Base-by-base conservation (phyloP, 2,888 invertebrate genomes). In the Sarcophaga carnaria region DNA sequence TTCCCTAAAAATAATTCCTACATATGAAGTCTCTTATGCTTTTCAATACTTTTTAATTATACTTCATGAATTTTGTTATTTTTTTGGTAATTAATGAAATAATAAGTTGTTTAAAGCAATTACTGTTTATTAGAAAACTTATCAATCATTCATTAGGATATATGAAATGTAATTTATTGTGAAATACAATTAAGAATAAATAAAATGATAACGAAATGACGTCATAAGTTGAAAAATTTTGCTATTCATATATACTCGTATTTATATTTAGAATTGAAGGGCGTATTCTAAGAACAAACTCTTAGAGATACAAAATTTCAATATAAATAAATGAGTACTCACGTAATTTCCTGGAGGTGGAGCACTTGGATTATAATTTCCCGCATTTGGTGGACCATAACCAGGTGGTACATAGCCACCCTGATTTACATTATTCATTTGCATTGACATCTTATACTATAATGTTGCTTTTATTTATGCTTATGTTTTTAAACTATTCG, bases 331-430 rank as follows among this genome's bases (percentile, higher is more conserved):
- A 54, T n/a, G 20, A 8, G 8, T 17, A 91, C 92, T 92, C 88
- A 92, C 92, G 88, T 91, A 92, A 83, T 89, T 89, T 11, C 83
- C 80, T 17, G 91, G 89, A 64, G 89, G 90, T 25, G 89, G 88
- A 59, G 89, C 88, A 78, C 88, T 89, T 45, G 91, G 91, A 5
- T 89, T 90, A 80, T 90, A 90, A 0, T 90, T 90, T 14, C 71
- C 72, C 67, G 90, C 90, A 67, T 86, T 86, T 49, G 86, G 86
- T 17, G 86, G 86, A 20, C 62, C n/a, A 87, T 90, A 90, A 5
- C 90, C 91, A 3, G 91, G 91, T 4, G 93, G 93, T 3, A 89
- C 91, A 82, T 92, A 93, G 4, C 93, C 93, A 22, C 92, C 93
- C 75, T 92, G 90, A 72, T 92, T 90, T 3, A 92, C 12, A 75